Base-by-base conservation (phyloP, 2,888 invertebrate genomes). In the Pardosa pseudoannulata region DNA sequence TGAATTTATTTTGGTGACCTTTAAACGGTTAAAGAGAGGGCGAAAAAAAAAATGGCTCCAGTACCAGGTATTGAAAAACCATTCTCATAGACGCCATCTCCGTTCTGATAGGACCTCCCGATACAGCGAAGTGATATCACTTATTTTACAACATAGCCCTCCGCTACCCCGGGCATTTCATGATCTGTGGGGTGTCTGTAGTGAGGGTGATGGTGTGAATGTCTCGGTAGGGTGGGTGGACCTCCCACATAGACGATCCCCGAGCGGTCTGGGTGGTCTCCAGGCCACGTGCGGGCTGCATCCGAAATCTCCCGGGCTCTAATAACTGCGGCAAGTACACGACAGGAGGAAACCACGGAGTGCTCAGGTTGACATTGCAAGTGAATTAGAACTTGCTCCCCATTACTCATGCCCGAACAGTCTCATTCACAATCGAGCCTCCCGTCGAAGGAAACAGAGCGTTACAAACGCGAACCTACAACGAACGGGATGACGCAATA, bases 121-220 rank as follows among this genome's bases (percentile, higher is more conserved):
- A 46, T 46, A 46, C 2, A 13, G 6, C 41, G 41, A 46, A n/a
- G 41, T 46, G 56, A 23, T 56, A 23, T 56, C 56, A 23, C 23
- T 56, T 23, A 56, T 23, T 23, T 56, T 56, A 56, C 56, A 56
- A 56, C 56, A 56, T 23, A 1, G 5, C 36, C 56, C 19, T 2
- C 23, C 23, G 5, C 23, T 6, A 3, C 23, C 19, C 16, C 1
- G 2, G 23, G 19, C 3, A 23, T 56, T 56, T 11, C 56, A 56
- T 56, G 56, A 56, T 56, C 56, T 56, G 56, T 56, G 56, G 56
- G 56, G 56, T 56, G 56, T 56, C 56, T 16, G 56, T 56, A 23
- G 23, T 56, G 56, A 56, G 23, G 56, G 23, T 23, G 56, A 56
- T 56, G 56, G 56, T 56, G 56, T 56, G 56, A 56, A 56, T 56